A percentile compares a stretch with the other conserved stretches of the same genome.
Evolutionary conservation across 2,797 vertebrate genomes (phyloP).

Genomic region (Siniperca undulata): DNA sequence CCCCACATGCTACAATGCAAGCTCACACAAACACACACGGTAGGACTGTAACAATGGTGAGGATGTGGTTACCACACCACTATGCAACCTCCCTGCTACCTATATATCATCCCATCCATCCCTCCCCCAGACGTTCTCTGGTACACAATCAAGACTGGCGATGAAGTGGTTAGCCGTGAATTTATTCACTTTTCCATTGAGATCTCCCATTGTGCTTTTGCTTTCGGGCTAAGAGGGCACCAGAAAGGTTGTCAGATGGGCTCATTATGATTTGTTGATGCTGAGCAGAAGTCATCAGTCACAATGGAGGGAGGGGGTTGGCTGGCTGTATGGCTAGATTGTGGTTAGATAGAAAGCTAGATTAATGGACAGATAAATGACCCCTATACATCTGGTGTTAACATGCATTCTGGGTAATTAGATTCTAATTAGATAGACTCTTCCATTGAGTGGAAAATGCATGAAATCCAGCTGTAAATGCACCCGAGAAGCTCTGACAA

Average conservation of each 20-base stretch:
- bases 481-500: conserved; percentile 8
- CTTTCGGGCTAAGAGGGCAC: conserved; percentile 65
- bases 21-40: conserved; percentile 40
- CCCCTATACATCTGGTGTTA: conserved; percentile 61
- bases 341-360: conserved; percentile 47
- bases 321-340: conserved; percentile 37
- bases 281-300: conserved; percentile 69
- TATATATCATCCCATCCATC: conserved; percentile 24
- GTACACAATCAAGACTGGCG: conserved; percentile 62
- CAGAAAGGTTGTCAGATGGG: conserved; percentile 74
- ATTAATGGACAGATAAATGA: conserved; percentile 68
- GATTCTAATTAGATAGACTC: conserved; percentile 42
- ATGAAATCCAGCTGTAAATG: conserved; percentile 21
- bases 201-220: conserved; percentile 61
- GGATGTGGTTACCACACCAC: conserved; percentile 57
- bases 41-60: conserved; percentile 46
- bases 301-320: conserved; percentile 46
- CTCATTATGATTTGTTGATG: conserved; percentile 74
- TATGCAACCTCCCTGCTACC: conserved; percentile 34
- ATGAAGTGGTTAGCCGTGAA: conserved; percentile 64
- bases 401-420: conserved; percentile 48
- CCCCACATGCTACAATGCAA: conserved; percentile 51
- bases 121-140: conserved; percentile 29
- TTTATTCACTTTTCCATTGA: conserved; percentile 70
- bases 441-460: conserved; percentile 16